Evolutionary conservation across 2,888 invertebrate genomes (phyloP).

Genomic region (Sepioteuthis lessoniana): DNA sequence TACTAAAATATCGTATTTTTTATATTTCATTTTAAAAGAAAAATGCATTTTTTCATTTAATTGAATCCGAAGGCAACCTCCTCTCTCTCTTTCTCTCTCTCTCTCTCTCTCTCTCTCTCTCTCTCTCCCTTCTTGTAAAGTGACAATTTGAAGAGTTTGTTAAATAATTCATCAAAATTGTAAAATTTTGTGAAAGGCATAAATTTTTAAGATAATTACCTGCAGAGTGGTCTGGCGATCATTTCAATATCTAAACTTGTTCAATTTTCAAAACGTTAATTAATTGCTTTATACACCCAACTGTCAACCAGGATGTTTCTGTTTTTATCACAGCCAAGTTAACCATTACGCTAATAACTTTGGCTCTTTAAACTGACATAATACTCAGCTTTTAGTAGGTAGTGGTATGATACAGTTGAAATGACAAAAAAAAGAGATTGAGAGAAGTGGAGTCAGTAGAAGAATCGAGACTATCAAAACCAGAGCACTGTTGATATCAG

Average conservation of each 20-base stretch:
- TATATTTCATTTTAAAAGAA: background rate
- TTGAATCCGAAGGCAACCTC: background rate
- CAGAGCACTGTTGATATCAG: too few relatives aligned
- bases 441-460: too few relatives aligned
- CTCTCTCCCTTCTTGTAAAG: background rate
- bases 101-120: too few relatives aligned
- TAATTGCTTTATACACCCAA: background rate
- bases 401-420: too few relatives aligned
- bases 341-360: background rate
- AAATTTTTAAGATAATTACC: background rate
- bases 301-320: background rate
- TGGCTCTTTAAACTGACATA: background rate
- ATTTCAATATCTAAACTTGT: background rate
- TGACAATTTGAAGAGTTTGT: conserved; percentile 14
- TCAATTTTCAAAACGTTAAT: background rate
- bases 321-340: background rate
- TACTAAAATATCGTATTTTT: background rate
- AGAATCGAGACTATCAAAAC: too few relatives aligned
- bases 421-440: too few relatives aligned
- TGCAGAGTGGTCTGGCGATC: background rate
- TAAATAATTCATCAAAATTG: background rate
- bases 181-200: background rate
- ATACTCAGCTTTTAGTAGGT: background rate
- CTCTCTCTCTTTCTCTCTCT: too few relatives aligned
- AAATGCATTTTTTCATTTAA: background rate